phyloP scores from a whole-genome alignment of 2,888 invertebrate species.

The Maniola hyperantus region DNA sequence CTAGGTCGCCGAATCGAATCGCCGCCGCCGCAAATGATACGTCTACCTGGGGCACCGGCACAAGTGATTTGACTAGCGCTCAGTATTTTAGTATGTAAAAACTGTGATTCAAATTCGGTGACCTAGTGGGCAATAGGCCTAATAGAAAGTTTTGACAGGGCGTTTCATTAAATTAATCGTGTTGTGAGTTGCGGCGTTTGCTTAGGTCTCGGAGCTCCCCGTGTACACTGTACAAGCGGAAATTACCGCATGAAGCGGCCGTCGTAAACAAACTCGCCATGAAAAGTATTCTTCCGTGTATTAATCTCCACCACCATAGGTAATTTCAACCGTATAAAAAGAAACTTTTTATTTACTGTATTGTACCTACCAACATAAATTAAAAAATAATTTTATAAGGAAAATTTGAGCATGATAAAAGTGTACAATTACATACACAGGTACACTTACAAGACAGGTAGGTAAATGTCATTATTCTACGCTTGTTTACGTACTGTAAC shows the following conservation, averaged over 20 bases:
- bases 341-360: not conserved
- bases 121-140: not conserved
- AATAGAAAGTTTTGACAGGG: constrained; percentile 4
- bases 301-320: not conserved
- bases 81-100: no score
- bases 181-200: constrained; percentile 61
- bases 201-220: constrained; percentile 60
- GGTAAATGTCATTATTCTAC: no score
- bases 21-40: no score
- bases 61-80: no score
- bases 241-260: constrained; percentile 73
- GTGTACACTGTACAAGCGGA: constrained; percentile 78
- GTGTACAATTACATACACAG: no score
- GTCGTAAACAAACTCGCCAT: constrained; percentile 66
- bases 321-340: not conserved
- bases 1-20: no score
- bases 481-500: no score
- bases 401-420: no score
- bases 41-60: no score
- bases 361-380: no score
- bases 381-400: no score
- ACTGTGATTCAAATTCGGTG: not conserved
- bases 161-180: constrained; percentile 61
- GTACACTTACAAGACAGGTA: no score
- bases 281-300: constrained; percentile 50